These are phyloP conservation scores for Falcaria lacertinaria DNA, from an alignment of 2,888 invertebrate genomes.

Conservation along the genomic window DNA sequence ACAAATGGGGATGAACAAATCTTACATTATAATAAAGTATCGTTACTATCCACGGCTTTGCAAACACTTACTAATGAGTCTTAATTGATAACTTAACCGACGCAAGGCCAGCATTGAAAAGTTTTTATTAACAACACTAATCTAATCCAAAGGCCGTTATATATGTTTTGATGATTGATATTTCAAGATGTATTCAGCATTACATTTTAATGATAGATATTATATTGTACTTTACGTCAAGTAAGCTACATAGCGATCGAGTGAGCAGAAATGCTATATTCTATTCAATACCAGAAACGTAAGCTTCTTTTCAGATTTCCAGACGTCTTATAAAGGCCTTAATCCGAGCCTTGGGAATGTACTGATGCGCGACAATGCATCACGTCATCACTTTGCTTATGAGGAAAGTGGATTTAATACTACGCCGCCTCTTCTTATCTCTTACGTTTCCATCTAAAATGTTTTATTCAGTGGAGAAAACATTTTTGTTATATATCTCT, in stretches of 20 bases:
- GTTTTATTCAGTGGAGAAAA: constrained; percentile 16
- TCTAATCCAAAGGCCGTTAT: too few species aligned
- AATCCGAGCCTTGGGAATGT: constrained; percentile 43
- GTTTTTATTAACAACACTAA: too few species aligned
- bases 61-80: constrained; percentile 18
- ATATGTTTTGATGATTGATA: too few species aligned
- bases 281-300: constrained; percentile 47
- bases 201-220: too few species aligned
- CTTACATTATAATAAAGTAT: too few species aligned
- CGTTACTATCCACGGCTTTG: constrained; percentile 11
- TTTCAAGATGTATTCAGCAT: too few species aligned
- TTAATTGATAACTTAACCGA: constrained; percentile 16
- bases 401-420: constrained; percentile 6
- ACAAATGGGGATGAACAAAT: too few species aligned
- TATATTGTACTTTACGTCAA: too few species aligned
- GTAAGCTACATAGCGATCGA: too few species aligned
- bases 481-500: constrained; percentile 25
- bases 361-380: constrained; percentile 43
- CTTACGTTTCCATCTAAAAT: constrained; percentile 15
- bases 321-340: constrained; percentile 49
- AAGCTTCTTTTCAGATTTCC: constrained; percentile 59
- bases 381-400: constrained; percentile 30
- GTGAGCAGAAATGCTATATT: constrained; percentile 38
- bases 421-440: constrained; percentile 7
- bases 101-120: too few species aligned